Conservation (phyloP, 2,888 invertebrate genomes). For the Rhingia campestris region DNA sequence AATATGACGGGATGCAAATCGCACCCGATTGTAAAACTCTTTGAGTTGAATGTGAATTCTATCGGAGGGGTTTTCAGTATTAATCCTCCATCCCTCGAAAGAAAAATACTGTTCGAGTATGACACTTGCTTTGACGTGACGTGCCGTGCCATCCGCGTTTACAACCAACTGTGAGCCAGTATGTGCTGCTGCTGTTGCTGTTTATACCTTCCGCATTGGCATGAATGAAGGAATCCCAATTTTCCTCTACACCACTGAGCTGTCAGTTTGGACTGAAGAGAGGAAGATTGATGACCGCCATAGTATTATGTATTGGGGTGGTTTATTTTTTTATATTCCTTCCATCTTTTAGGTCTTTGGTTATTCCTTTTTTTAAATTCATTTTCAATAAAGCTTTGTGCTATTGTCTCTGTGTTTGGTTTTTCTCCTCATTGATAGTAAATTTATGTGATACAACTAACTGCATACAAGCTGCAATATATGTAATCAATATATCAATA, state of each 20-base stretch:
- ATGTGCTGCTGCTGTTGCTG: slow-evolving; percentile 37
- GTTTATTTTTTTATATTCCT: slow-evolving; percentile 70
- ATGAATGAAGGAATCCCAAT: slow-evolving; percentile 72
- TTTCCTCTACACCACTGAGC: slow-evolving; percentile 79
- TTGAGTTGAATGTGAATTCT: slow-evolving; percentile 1
- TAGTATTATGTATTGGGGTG: slow-evolving; percentile 80
- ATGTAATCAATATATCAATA: no score
- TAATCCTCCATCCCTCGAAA: slow-evolving; percentile 10
- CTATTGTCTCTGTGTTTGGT: slow-evolving; percentile 27
- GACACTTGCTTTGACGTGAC: slow-evolving; percentile 59
- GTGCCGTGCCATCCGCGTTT: slow-evolving; percentile 49
- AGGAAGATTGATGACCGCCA: slow-evolving; percentile 84
- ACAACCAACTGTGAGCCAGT: slow-evolving; percentile 61
- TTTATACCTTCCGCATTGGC: slow-evolving; percentile 65
- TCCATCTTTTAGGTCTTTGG: slow-evolving; percentile 21
- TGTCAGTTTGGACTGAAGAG: slow-evolving; percentile 82
- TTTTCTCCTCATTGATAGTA: neutral
- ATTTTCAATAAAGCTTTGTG: slow-evolving; percentile 19
- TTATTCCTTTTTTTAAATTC: slow-evolving; percentile 28
- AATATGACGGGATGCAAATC: slow-evolving; percentile 13
- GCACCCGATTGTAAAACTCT: slow-evolving; percentile 36
- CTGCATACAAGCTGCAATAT: no score
- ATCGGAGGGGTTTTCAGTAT: neutral
- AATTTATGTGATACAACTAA: neutral
- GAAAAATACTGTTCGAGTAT: slow-evolving; percentile 32